Base-by-base conservation (phyloP, 1,140 invertebrate genomes). In the Halesus radiatus region DNA sequence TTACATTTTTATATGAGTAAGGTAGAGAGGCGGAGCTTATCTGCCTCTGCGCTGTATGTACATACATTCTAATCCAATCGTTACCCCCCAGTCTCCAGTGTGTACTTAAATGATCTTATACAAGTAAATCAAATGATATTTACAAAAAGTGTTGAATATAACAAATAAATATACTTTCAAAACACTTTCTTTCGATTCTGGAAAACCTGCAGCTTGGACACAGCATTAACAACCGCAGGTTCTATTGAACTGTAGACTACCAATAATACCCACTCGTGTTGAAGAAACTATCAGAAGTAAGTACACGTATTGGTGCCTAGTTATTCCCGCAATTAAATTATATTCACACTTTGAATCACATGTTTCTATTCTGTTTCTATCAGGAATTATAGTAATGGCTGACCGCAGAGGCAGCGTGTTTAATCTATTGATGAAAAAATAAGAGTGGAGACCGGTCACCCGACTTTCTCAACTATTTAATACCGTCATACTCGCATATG, bases 311-410 rank as follows among this genome's bases (percentile, higher is more conserved):
- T 20, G 37, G 32, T 70, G 37, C 66, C 66, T 70, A 32, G 53
- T 74, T 74, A 74, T 56, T 8, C 7, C 58, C n/a, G 76, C 64
- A 78, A 78, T 78, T 74, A 79, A 79, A 79, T 79, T 79, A 75
- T 72, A 79, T 79, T 79, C 37, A 79, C 78, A 79, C 78, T 79
- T 73, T 22, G n/a, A 74, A 74, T 74, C 54, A 79, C 70, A 74
- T 66, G 76, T 78, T 77, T 77, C 50, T 45, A 70, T 78, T 70
- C 64, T 58, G 13, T 72, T 54, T 37, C 37, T 20, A 74, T 76
- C 54, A 76, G 32, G 45, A 62, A 70, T 78, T 53, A 62, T 56
- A 23, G 23, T 78, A 58, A 54, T 54, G 64, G 3, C 64, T 62
- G 66, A 78, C 76, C 62, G 76, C 76, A 66, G 45, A 68, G 62